Evolutionary conservation across 2,113 vertebrate genomes (phyloP).

Genomic region (Neopipo cinnamomea): DNA sequence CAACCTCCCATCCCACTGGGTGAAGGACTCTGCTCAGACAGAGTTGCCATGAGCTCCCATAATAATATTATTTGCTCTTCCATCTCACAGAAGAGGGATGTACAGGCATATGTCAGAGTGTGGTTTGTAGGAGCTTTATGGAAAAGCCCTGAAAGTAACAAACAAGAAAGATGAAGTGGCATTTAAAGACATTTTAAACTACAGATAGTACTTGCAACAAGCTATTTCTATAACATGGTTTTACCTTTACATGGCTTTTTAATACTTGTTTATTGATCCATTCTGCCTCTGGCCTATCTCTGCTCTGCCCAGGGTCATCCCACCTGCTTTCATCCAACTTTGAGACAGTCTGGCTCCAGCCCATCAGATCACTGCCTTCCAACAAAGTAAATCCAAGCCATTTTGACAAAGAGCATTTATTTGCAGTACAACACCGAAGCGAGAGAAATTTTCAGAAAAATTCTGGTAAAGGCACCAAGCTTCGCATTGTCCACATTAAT

Average conservation of each 20-base stretch:
- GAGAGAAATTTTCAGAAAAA: background rate
- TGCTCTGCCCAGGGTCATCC: background rate
- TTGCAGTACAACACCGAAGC: background rate
- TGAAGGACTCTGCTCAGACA: background rate
- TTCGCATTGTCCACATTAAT: background rate
- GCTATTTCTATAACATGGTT: background rate
- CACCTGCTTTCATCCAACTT: background rate
- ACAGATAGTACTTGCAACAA: background rate
- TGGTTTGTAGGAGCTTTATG: background rate
- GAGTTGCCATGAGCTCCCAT: background rate
- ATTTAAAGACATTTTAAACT: background rate
- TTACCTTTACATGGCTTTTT: background rate
- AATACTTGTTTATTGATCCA: background rate
- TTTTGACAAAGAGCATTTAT: background rate
- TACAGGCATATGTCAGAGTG: fast-evolving
- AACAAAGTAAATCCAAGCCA: background rate
- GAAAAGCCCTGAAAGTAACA: background rate
- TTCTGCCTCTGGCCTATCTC: background rate
- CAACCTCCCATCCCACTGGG: background rate
- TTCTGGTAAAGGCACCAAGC: background rate
- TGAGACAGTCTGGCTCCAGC: background rate
- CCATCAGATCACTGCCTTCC: background rate
- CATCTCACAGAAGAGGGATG: background rate
- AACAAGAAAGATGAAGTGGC: background rate
- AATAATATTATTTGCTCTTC: background rate